Evolutionary conservation across 2,888 invertebrate genomes (phyloP).

Genomic region (Epicampocera succincta): DNA sequence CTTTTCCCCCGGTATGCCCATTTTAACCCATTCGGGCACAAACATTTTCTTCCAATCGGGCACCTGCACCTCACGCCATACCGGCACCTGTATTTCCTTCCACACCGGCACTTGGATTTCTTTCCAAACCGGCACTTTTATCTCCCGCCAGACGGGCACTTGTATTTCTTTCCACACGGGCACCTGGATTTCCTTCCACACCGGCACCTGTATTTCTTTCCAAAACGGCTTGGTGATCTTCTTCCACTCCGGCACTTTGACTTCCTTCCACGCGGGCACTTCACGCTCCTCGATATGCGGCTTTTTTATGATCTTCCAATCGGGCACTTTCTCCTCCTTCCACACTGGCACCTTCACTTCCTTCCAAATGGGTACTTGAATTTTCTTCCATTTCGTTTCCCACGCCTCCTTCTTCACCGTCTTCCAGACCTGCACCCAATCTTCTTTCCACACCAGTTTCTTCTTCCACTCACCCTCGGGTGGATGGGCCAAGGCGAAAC

Average conservation of each 20-base stretch:
- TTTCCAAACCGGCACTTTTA: constrained; percentile 83
- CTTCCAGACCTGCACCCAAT: constrained; percentile 88
- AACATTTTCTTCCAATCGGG: constrained; percentile 83
- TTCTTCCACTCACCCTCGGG: constrained; percentile 90
- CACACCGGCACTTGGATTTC: constrained; percentile 87
- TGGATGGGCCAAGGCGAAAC: constrained; percentile 79
- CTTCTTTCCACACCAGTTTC: constrained; percentile 89
- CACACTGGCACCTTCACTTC: constrained; percentile 89
- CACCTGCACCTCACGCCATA: constrained; percentile 84
- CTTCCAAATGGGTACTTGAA: constrained; percentile 88
- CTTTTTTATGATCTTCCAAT: constrained; percentile 86
- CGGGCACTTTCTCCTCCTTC: constrained; percentile 89
- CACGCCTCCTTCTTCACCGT: constrained; percentile 92
- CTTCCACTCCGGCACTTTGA: constrained; percentile 82
- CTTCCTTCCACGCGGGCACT: constrained; percentile 88
- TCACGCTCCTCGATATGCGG: constrained; percentile 86
- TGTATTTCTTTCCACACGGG: constrained; percentile 89
- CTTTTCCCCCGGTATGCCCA: constrained; percentile 90
- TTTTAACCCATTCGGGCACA: constrained; percentile 85
- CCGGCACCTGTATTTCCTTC: constrained; percentile 89
- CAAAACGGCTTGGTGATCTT: constrained; percentile 84
- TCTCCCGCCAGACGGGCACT: constrained; percentile 86
- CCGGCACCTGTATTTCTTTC: constrained; percentile 86
- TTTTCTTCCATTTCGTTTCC: constrained; percentile 86
- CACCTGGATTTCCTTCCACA: constrained; percentile 85